A percentile compares a stretch with the other conserved stretches of the same genome.
These are phyloP conservation scores for Musca domestica DNA, from an alignment of 1,140 invertebrate genomes.

Conservation along the genomic window DNA sequence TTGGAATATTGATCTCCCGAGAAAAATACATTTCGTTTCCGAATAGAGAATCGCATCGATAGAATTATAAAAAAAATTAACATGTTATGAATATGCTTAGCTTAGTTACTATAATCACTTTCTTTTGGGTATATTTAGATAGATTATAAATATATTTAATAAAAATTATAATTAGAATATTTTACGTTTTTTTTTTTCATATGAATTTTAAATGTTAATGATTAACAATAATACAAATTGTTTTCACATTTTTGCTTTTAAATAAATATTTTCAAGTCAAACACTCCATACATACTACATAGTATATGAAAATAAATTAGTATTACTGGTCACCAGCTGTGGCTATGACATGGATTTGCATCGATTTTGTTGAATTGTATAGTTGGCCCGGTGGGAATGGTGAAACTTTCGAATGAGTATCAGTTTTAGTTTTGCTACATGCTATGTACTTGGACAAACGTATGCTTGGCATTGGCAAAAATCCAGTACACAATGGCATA, in stretches of 20 bases:
- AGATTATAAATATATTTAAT: neutral
- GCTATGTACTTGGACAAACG: conserved; percentile 90
- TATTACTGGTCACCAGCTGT: conserved; percentile 44
- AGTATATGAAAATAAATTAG: conserved; percentile 4
- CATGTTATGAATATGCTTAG: neutral
- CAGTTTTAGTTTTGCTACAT: conserved; percentile 63
- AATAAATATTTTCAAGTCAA: conserved; percentile 20
- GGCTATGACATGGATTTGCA: conserved; percentile 79
- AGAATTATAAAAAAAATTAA: too few species aligned
- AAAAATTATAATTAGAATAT: conserved; percentile 3
- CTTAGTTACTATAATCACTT: neutral
- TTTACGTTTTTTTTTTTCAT: neutral
- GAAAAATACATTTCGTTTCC: too few species aligned
- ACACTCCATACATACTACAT: conserved; percentile 6
- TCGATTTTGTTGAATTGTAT: conserved; percentile 83
- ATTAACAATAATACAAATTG: conserved; percentile 26
- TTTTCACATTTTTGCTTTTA: neutral
- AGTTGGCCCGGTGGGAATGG: conserved; percentile 84
- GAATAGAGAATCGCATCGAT: too few species aligned
- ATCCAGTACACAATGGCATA: conserved; percentile 86
- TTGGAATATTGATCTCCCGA: too few species aligned
- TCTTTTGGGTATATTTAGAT: conserved; percentile 2
- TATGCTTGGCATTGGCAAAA: conserved; percentile 82
- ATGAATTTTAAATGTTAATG: conserved; percentile 15
- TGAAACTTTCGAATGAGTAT: conserved; percentile 72